Base-by-base conservation (phyloP, 2,888 invertebrate genomes). In the Platynereis dumerilii region DNA sequence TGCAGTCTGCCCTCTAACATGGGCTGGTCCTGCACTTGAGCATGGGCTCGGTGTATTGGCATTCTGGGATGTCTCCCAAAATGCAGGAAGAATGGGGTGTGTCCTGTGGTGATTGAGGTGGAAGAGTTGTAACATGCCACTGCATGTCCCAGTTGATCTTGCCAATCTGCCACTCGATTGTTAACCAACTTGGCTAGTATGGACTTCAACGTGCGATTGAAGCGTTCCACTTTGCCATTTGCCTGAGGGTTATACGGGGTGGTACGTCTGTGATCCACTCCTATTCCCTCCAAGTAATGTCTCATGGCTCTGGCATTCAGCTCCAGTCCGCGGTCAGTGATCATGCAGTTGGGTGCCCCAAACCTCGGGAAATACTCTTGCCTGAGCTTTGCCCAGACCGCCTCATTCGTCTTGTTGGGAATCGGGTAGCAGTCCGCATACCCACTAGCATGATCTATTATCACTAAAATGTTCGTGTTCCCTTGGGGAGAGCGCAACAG, bases 1-100 rank as follows among this genome's bases (percentile, higher is more conserved):
- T 48, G 48, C 5, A 48, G 48, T n/a, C 48, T n/a, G 7, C 48
- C 48, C n/a, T n/a, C n/a, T 12, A 22, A 20, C 10, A 48, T n/a
- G 7, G 48, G 48, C n/a, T 48, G n/a, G n/a, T n/a, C n/a, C 48
- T n/a, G 3, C 22, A 20, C 20, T 7, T n/a, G 5, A n/a, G 7
- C 5, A 48, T 22, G 22, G n/a, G n/a, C 22, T 12, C 22, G n/a
- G 48, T 48, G n/a, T n/a, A 55, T n/a, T 2, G 55, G 55, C 3
- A 55, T 12, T 24, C 55, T 2, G 3, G 26, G 17, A 7, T 24
- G 10, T 27, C 55, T 12, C 2, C 55, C 55, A 55, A 22, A 27
- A 17, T 26, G 24, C 15, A 55, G 26, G 55, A 26, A 55, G 26
- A 24, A 55, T 22, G 55, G 55, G 24, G 55, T 55, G 55, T 26